phyloP scores from a whole-genome alignment of 2,888 invertebrate species.

The Sarcophaga carnaria region DNA sequence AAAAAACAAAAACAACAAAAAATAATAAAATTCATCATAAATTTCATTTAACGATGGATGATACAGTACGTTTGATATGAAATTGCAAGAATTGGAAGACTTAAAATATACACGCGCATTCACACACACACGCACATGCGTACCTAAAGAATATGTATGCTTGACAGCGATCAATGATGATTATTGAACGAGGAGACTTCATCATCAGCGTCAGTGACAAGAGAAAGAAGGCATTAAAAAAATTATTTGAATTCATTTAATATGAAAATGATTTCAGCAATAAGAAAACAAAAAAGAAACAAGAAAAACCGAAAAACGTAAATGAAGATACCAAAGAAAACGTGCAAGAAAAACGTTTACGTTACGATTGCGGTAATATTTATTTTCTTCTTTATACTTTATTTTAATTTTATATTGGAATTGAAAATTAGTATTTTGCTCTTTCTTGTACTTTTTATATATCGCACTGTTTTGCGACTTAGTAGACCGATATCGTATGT shows the following conservation, averaged over 20 bases:
- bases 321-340: no score
- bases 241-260: background rate
- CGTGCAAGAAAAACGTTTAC: no score
- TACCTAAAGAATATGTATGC: background rate
- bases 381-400: no score
- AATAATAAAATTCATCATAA: conserved; percentile 65
- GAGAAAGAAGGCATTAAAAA: conserved; percentile 7
- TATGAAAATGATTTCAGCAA: background rate
- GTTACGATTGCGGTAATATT: no score
- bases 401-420: no score
- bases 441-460: no score
- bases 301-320: no score
- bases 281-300: background rate
- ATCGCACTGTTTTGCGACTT: no score
- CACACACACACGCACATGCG: background rate
- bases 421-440: no score
- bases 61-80: conserved; percentile 54
- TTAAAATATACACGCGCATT: conserved; percentile 32
- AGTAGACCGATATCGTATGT: no score
- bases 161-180: conserved; percentile 60
- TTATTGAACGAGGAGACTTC: conserved; percentile 47
- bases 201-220: conserved; percentile 61
- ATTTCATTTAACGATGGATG: conserved; percentile 52
- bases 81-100: conserved; percentile 64
- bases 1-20: conserved; percentile 9